Conservation (phyloP, 2,888 invertebrate species). For the Steinernema scapterisci region DNA sequence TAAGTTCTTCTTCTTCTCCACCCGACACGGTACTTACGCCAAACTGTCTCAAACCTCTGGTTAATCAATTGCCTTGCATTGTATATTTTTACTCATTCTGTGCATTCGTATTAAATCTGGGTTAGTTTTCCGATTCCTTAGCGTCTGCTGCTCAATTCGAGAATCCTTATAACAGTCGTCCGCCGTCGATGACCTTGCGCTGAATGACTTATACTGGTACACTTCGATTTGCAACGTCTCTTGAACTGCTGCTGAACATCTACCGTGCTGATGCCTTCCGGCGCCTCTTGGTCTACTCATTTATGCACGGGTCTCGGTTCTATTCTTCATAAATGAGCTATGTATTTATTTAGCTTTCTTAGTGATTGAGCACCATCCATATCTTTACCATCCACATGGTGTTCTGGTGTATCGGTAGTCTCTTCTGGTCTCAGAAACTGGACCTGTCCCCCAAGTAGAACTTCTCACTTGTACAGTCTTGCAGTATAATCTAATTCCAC, state of each 20-base stretch:
- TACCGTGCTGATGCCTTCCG: slow-evolving; percentile 16
- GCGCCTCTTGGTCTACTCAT: slow-evolving; percentile 11
- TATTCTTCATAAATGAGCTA: slow-evolving; percentile 1
- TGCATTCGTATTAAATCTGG: slow-evolving; percentile 15
- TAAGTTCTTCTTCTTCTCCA: background rate
- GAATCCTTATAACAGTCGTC: slow-evolving; percentile 15
- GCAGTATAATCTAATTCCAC: background rate
- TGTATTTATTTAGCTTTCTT: slow-evolving; percentile 7
- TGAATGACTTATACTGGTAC: slow-evolving; percentile 9
- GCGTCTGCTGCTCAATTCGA: slow-evolving; percentile 19
- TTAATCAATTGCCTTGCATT: slow-evolving; percentile 20
- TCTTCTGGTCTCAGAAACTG: slow-evolving; percentile 24
- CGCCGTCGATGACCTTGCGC: slow-evolving; percentile 9
- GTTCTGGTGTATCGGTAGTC: slow-evolving; percentile 10
- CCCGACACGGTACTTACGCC: slow-evolving; percentile 8
- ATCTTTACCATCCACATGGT: background rate
- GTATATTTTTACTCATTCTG: background rate
- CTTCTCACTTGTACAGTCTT: slow-evolving; percentile 1
- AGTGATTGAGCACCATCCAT: background rate
- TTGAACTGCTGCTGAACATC: slow-evolving; percentile 24
- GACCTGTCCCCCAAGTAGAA: background rate
- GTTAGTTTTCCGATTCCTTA: slow-evolving; percentile 29
- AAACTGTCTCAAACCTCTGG: slow-evolving; percentile 13
- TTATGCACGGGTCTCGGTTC: slow-evolving; percentile 26
- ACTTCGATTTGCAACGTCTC: background rate